Conservation (phyloP, 2,888 invertebrate species). For the Diadegma fenestrale region DNA sequence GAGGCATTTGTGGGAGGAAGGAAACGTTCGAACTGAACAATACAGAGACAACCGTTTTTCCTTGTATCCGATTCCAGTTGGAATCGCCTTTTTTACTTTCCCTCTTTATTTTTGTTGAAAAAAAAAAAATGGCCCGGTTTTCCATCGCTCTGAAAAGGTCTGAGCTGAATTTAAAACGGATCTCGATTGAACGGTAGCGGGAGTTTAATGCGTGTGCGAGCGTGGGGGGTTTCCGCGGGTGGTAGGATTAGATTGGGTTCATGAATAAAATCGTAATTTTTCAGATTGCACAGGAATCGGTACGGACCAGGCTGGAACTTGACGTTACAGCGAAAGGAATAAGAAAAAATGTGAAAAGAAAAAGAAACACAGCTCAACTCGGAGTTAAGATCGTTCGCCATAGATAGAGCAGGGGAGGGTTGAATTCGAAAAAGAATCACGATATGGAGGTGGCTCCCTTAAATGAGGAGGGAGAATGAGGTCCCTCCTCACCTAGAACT, state of each 20-base stretch:
- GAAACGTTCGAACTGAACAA: not conserved
- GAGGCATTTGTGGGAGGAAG: conserved; percentile 3
- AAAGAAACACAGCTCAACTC: conserved; percentile 42
- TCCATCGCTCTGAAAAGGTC: conserved; percentile 57
- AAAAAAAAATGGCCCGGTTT: conserved; percentile 61
- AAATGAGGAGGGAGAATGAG: conserved; percentile 43
- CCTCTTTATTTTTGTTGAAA: conserved; percentile 53
- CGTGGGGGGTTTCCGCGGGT: conserved; percentile 69
- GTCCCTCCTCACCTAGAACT: conserved; percentile 25
- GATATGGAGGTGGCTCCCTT: conserved; percentile 58
- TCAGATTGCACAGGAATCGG: conserved; percentile 75
- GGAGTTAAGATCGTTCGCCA: conserved; percentile 52
- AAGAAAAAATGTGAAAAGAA: conserved; percentile 66
- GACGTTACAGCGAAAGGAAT: conserved; percentile 73
- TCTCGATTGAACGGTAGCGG: conserved; percentile 75
- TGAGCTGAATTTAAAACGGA: conserved; percentile 71
- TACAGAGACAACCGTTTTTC: conserved; percentile 43
- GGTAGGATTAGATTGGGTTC: conserved; percentile 79
- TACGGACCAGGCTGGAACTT: conserved; percentile 70
- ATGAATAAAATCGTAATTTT: conserved; percentile 84
- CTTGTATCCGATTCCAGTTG: conserved; percentile 54
- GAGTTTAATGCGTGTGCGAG: conserved; percentile 61
- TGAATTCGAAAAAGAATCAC: conserved; percentile 57
- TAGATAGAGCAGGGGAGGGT: conserved; percentile 44
- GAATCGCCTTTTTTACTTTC: conserved; percentile 22